Conservation (phyloP, 1,140 invertebrate species). For the Drosophila serrata region DNA sequence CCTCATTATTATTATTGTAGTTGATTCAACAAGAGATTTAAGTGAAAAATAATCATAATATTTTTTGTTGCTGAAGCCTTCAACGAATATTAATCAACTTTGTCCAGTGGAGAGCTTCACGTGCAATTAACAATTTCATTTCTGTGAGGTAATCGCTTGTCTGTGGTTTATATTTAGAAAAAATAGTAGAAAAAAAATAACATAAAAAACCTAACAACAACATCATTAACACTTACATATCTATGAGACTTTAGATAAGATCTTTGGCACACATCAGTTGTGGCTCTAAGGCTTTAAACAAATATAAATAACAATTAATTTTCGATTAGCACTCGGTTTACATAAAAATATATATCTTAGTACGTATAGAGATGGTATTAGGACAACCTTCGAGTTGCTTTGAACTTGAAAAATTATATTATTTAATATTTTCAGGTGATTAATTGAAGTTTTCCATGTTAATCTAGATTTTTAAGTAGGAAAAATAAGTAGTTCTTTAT, state of each 20-base stretch:
- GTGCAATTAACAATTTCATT: slow-evolving; percentile 29
- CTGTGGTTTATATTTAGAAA: background rate
- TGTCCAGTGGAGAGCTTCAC: background rate
- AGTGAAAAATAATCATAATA: slow-evolving; percentile 30
- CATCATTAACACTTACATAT: slow-evolving; percentile 1
- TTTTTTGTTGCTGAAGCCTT: background rate
- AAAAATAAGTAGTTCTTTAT: background rate
- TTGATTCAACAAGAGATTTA: slow-evolving; percentile 35
- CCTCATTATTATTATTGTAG: slow-evolving; percentile 17
- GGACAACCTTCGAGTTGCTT: background rate
- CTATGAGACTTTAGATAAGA: slow-evolving; percentile 1
- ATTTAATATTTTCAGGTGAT: background rate
- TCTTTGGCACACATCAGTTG: slow-evolving; percentile 9
- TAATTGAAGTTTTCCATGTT: background rate
- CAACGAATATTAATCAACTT: slow-evolving; percentile 17
- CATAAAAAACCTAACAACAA: background rate
- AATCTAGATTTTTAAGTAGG: background rate
- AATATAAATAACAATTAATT: slow-evolving; percentile 22
- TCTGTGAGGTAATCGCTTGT: slow-evolving; percentile 5
- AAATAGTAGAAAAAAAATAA: background rate
- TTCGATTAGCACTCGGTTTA: slow-evolving; percentile 12
- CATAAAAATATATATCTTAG: background rate
- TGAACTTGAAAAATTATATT: slow-evolving; percentile 6
- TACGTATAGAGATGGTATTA: background rate
- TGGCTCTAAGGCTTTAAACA: background rate